Percentiles rank a stretch among this genome's conserved stretches.
These are phyloP conservation scores for Pristionchus arcanus DNA, from an alignment of 2,888 invertebrate species.

Conservation along the genomic window DNA sequence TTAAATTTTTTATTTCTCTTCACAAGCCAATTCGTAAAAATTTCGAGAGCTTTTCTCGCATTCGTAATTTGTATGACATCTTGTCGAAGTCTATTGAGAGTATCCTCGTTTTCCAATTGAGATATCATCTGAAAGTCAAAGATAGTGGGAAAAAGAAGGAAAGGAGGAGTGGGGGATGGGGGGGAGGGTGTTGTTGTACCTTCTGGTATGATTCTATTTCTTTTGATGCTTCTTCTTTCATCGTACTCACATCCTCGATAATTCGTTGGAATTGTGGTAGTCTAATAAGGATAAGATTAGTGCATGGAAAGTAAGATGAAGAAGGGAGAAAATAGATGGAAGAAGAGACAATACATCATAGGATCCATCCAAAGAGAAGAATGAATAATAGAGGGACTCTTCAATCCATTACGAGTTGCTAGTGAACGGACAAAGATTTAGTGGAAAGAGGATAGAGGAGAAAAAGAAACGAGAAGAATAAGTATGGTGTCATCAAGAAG, in stretches of 20 bases:
- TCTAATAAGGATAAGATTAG: conserved; percentile 30
- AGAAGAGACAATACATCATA: background rate
- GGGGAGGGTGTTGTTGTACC: background rate
- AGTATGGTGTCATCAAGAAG: background rate
- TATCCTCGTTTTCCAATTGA: background rate
- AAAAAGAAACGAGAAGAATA: background rate
- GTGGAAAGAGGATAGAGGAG: background rate
- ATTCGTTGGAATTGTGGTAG: conserved; percentile 35
- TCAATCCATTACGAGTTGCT: conserved; percentile 18
- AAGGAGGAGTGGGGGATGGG: background rate
- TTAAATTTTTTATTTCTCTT: background rate
- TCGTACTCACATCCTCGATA: background rate
- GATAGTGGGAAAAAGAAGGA: background rate
- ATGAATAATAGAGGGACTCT: conserved; percentile 24
- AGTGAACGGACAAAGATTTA: conserved; percentile 43
- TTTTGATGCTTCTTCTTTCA: background rate
- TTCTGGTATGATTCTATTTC: background rate
- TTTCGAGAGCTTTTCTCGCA: conserved; percentile 8
- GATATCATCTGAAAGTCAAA: background rate
- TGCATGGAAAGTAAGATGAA: background rate
- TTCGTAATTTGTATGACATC: background rate
- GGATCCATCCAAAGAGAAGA: background rate
- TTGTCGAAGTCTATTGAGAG: background rate
- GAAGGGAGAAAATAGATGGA: background rate
- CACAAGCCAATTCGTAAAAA: background rate